Percentiles rank a stretch among this genome's conserved stretches.
Evolutionary conservation across 2,797 vertebrate genomes (phyloP).

Genomic region (Notoglanidium macrostoma): DNA sequence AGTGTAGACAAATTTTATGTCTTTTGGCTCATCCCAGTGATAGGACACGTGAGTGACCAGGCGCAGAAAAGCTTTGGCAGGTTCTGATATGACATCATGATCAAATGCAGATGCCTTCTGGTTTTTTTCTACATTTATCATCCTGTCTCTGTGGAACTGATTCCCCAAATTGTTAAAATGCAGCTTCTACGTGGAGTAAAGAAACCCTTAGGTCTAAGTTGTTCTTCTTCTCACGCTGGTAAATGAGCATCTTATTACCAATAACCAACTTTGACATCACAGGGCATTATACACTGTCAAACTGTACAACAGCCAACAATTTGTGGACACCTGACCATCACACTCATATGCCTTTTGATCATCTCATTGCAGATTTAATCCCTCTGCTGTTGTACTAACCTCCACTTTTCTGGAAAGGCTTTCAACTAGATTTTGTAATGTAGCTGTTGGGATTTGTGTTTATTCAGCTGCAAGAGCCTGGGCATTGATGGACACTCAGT

Average conservation of each 20-base stretch:
- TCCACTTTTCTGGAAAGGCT: neutral
- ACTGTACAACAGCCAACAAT: too few relatives aligned
- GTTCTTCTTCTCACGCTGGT: neutral
- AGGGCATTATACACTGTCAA: neutral
- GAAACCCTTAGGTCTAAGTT: neutral
- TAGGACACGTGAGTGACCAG: constrained; percentile 27
- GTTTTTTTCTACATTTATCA: constrained; percentile 50
- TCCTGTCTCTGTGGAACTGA: constrained; percentile 22
- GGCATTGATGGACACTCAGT: neutral
- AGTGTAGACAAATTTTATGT: constrained; percentile 68
- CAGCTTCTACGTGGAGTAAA: neutral
- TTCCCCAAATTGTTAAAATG: constrained; percentile 3
- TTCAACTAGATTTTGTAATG: neutral
- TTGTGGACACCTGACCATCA: neutral
- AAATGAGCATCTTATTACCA: neutral
- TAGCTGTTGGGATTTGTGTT: neutral
- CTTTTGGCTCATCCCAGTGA: constrained; percentile 56
- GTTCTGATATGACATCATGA: constrained; percentile 54
- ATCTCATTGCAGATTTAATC: neutral
- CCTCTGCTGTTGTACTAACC: neutral
- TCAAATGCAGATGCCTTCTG: constrained; percentile 52
- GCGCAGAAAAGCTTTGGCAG: constrained; percentile 56
- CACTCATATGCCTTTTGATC: neutral
- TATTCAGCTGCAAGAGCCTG: neutral
- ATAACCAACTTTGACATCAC: neutral